Evolutionary conservation across 2,113 vertebrate species (phyloP).

Genomic region (Arothron firmamentum): DNA sequence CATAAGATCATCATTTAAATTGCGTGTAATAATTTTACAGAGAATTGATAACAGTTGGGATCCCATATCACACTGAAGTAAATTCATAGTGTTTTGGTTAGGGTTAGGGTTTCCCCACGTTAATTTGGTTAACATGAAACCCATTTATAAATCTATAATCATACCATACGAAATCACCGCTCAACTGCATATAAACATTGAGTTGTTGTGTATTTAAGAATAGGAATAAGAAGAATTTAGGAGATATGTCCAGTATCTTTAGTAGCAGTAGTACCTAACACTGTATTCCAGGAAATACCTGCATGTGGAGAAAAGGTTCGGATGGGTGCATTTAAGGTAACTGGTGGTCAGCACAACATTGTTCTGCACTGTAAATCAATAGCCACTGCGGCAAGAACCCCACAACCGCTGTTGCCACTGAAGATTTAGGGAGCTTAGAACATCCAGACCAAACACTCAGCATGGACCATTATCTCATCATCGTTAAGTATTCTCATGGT

Average conservation of each 20-base stretch:
- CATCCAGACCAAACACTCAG: neutral
- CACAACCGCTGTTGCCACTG: neutral
- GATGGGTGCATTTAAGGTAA: constrained; percentile 2
- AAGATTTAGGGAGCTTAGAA: neutral
- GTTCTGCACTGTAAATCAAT: constrained; percentile 1
- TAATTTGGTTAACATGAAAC: neutral
- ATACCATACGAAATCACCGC: neutral
- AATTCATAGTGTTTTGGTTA: neutral
- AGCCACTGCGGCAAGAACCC: constrained; percentile 17
- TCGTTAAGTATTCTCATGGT: constrained; percentile 11
- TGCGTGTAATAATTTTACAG: too few species aligned
- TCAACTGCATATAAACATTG: neutral
- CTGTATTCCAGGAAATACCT: neutral
- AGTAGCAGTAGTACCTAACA: neutral
- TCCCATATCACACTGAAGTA: too few species aligned
- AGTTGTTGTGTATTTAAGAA: neutral
- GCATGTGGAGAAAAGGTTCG: neutral
- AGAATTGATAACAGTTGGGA: too few species aligned
- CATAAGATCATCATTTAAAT: too few species aligned
- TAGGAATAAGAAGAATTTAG: too few species aligned
- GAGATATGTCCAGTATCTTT: neutral
- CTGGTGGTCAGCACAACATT: neutral
- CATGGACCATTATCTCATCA: constrained; percentile 9
- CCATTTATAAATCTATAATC: neutral
- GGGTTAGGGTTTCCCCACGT: too few species aligned